Percentiles rank a stretch among this genome's conserved stretches.
Evolutionary conservation across 2,797 vertebrate species (phyloP).

Genomic region (Crypturellus tataupa): DNA sequence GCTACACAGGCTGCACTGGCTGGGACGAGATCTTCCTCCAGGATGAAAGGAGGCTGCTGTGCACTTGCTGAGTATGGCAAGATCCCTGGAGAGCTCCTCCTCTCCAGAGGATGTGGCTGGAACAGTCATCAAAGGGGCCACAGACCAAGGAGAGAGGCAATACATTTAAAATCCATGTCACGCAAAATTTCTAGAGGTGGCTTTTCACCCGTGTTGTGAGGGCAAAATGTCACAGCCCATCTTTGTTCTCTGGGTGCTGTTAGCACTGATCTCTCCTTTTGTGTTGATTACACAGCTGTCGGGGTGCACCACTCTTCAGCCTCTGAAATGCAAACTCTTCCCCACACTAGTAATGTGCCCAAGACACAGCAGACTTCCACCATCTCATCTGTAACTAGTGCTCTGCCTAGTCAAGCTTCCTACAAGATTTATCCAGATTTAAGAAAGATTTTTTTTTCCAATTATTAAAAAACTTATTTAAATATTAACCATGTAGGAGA

Average conservation of each 20-base stretch:
- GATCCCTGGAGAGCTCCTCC: constrained; percentile 29
- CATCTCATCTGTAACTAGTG: constrained; percentile 42
- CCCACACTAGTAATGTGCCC: neutral
- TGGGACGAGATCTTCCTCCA: neutral
- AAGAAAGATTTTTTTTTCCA: neutral
- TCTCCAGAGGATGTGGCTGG: constrained; percentile 9
- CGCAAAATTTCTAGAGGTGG: neutral
- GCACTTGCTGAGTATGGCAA: neutral
- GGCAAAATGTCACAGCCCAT: constrained; percentile 21
- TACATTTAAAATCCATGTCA: neutral
- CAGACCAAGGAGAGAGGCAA: constrained; percentile 38
- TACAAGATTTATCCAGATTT: constrained; percentile 39
- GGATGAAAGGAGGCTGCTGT: constrained; percentile 24
- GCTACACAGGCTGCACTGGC: neutral
- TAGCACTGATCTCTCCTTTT: neutral
- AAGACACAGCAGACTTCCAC: constrained; percentile 30
- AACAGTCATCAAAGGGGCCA: constrained; percentile 18
- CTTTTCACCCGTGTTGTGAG: neutral
- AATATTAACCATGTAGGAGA: constrained; percentile 61
- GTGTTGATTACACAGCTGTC: neutral
- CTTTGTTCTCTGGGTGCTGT: neutral
- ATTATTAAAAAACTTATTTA: constrained; percentile 55
- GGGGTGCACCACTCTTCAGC: neutral
- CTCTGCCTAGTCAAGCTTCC: constrained; percentile 50
- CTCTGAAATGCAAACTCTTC: neutral